These are phyloP conservation scores for Dynastes maya DNA, from an alignment of 2,888 invertebrate species.

Conservation along the genomic window DNA sequence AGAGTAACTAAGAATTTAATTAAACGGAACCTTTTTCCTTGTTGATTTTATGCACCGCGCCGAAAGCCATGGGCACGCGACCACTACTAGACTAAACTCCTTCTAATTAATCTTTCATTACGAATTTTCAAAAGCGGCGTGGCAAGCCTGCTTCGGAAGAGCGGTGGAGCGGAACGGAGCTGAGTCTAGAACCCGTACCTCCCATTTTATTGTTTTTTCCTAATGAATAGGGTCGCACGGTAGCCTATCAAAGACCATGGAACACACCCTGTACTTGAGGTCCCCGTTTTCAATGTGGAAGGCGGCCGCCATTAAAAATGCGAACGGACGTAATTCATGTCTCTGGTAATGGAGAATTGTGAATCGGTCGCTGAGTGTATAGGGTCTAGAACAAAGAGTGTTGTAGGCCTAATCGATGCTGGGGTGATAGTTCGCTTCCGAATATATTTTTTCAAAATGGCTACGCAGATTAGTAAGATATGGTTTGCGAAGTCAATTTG, in stretches of 20 bases:
- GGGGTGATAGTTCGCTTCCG: too few species aligned
- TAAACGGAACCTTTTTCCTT: not conserved
- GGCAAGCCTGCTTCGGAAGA: not conserved
- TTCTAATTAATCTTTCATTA: constrained; percentile 23
- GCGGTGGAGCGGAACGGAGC: too few species aligned
- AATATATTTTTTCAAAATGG: too few species aligned
- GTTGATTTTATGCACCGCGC: too few species aligned
- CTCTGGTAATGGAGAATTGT: too few species aligned
- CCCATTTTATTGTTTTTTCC: constrained; percentile 29
- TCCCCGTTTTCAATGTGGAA: not conserved
- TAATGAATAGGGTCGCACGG: constrained; percentile 13
- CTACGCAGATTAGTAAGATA: too few species aligned
- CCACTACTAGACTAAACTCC: not conserved
- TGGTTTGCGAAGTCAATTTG: too few species aligned
- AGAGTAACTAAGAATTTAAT: not conserved
- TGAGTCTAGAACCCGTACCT: not conserved
- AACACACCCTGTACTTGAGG: constrained; percentile 16
- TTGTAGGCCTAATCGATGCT: too few species aligned
- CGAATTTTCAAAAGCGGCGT: not conserved
- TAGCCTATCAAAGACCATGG: constrained; percentile 7
- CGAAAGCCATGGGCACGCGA: too few species aligned
- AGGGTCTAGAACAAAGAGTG: too few species aligned
- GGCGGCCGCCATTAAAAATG: constrained; percentile 3
- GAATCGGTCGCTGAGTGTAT: too few species aligned
- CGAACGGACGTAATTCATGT: too few species aligned